These are phyloP conservation scores for Scotopteryx bipunctaria DNA, from an alignment of 2,888 invertebrate genomes.

Conservation along the genomic window DNA sequence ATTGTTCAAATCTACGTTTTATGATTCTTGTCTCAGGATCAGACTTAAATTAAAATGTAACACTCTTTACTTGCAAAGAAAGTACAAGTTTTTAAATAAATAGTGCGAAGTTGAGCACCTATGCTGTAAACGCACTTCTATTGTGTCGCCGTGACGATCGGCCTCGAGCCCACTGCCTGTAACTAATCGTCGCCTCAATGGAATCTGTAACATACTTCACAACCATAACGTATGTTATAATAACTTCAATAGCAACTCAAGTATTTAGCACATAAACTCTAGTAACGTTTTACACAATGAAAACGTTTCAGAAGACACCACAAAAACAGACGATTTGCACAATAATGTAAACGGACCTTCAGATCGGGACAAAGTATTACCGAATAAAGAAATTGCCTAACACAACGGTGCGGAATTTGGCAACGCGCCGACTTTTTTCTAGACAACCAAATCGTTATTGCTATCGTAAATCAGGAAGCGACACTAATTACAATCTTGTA, in stretches of 20 bases:
- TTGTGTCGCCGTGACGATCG: constrained; percentile 38
- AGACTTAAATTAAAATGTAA: too few species aligned
- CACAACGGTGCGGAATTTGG: constrained; percentile 30
- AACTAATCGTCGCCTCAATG: constrained; percentile 59
- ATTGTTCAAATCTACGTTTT: neutral
- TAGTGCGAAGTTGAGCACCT: too few species aligned
- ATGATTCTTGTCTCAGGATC: too few species aligned
- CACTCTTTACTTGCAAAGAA: too few species aligned
- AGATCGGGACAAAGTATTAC: constrained; percentile 33
- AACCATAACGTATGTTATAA: constrained; percentile 33
- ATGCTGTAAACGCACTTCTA: constrained; percentile 15
- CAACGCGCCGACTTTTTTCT: constrained; percentile 29
- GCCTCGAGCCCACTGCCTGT: constrained; percentile 53
- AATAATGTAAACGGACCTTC: constrained; percentile 28
- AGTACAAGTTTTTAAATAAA: too few species aligned
- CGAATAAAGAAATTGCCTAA: constrained; percentile 32
- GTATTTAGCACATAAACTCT: constrained; percentile 4
- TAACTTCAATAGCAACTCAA: constrained; percentile 27
- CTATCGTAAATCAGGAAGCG: constrained; percentile 25
- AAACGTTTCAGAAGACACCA: constrained; percentile 17
- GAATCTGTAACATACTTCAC: constrained; percentile 50
- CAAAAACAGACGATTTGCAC: constrained; percentile 25
- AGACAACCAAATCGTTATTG: constrained; percentile 26
- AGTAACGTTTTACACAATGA: constrained; percentile 4
- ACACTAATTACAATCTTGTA: constrained; percentile 19